These are phyloP conservation scores for Drosophila prostipennis DNA, from an alignment of 2,888 invertebrate genomes.

Conservation along the genomic window DNA sequence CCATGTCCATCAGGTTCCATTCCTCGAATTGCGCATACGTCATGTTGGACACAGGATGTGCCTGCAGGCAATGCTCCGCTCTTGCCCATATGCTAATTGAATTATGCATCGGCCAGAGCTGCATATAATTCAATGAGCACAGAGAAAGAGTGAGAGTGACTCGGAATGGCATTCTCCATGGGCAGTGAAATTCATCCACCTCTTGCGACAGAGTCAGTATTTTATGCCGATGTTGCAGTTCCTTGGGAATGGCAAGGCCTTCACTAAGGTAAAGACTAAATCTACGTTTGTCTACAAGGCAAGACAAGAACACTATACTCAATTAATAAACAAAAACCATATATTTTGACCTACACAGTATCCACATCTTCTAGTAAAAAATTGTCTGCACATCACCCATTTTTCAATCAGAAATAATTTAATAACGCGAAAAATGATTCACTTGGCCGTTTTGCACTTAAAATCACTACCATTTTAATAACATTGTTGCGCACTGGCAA, in stretches of 20 bases:
- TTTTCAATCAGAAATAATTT: neutral
- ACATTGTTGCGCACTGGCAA: too few relatives aligned
- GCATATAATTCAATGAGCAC: constrained; percentile 43
- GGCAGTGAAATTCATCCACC: neutral
- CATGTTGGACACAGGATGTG: constrained; percentile 35
- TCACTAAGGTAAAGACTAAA: neutral
- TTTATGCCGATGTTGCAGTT: neutral
- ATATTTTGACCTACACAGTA: too few relatives aligned
- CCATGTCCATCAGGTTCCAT: neutral
- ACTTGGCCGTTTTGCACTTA: neutral
- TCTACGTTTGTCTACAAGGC: neutral
- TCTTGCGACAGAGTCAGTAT: neutral
- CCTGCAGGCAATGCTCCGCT: constrained; percentile 9
- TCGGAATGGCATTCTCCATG: neutral
- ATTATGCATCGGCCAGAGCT: constrained; percentile 48
- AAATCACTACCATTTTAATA: constrained; percentile 1
- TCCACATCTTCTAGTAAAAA: neutral
- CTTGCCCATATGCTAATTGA: constrained; percentile 47
- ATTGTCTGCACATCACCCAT: neutral
- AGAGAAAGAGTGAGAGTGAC: neutral
- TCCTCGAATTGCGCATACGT: constrained; percentile 29
- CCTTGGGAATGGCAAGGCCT: neutral
- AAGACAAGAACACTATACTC: neutral
- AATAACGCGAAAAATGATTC: neutral
- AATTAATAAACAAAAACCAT: neutral